phyloP scores from a whole-genome alignment of 2,888 invertebrate genomes.

The Brenthis hecate region DNA sequence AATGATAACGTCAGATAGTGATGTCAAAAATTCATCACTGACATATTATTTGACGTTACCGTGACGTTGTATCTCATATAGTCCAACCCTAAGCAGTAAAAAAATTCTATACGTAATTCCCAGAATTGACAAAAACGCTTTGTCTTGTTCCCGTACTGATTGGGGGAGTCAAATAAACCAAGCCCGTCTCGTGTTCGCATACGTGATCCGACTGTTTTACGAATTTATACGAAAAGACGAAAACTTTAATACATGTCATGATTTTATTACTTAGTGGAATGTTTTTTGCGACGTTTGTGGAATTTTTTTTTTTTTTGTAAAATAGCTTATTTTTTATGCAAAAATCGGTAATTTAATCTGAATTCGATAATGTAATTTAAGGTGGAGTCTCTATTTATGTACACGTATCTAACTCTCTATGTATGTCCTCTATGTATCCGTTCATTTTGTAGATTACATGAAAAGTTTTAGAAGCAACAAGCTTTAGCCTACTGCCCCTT shows the following conservation, averaged over 20 bases:
- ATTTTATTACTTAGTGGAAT: slow-evolving; percentile 48
- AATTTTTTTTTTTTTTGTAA: slow-evolving; percentile 14
- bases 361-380: not conserved
- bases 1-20: not conserved
- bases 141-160: slow-evolving; percentile 68
- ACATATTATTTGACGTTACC: not conserved
- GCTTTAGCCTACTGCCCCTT: too few species aligned
- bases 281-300: slow-evolving; percentile 10
- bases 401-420: too few species aligned
- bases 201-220: slow-evolving; percentile 44
- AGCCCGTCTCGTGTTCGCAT: slow-evolving; percentile 50
- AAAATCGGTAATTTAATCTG: slow-evolving; percentile 8
- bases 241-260: slow-evolving; percentile 28
- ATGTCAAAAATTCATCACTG: not conserved
- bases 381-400: too few species aligned
- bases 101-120: slow-evolving; percentile 44
- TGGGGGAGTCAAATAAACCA: slow-evolving; percentile 72
- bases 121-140: slow-evolving; percentile 58
- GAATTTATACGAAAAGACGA: slow-evolving; percentile 31
- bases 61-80: slow-evolving; percentile 14
- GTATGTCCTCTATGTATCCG: too few species aligned
- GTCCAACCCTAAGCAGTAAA: slow-evolving; percentile 41
- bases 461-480: too few species aligned
- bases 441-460: too few species aligned
- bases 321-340: slow-evolving; percentile 4